Percentiles rank a stretch among this genome's conserved stretches.
phyloP scores from a whole-genome alignment of 2,888 invertebrate genomes.

The Limnephilus lunatus region DNA sequence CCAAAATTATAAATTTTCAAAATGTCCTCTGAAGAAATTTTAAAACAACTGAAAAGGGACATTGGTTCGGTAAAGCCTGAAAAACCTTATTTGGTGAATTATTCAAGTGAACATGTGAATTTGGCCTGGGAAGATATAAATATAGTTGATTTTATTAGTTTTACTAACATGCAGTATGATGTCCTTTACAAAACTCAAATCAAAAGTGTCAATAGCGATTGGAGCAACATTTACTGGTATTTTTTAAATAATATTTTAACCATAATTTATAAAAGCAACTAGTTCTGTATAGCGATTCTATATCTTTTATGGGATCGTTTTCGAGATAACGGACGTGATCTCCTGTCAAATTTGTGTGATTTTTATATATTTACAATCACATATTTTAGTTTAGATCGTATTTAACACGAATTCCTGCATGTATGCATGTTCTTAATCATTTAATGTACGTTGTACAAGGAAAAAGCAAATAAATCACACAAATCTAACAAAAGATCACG shows the following conservation, averaged over 20 bases:
- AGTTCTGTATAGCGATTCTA: not conserved
- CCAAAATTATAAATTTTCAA: not conserved
- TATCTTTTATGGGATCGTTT: no score
- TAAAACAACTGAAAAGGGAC: not conserved
- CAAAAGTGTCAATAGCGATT: not conserved
- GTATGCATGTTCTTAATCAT: no score
- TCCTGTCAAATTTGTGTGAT: no score
- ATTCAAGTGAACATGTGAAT: conserved; percentile 21
- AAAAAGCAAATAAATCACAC: no score
- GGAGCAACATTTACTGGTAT: conserved; percentile 48
- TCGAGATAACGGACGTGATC: no score
- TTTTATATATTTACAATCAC: no score
- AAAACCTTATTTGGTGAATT: not conserved
- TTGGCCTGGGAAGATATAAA: conserved; percentile 34
- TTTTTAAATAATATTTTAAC: not conserved
- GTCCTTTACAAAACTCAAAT: conserved; percentile 32
- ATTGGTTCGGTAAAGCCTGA: conserved; percentile 6
- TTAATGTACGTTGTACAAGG: no score
- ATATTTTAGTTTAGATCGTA: no score
- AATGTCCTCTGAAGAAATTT: not conserved
- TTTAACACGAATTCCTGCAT: no score
- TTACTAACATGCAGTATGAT: not conserved
- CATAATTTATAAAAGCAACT: not conserved
- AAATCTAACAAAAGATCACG: no score
- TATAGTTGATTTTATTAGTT: not conserved